Conservation (phyloP, 1,140 invertebrate species). For the Atta texana region DNA sequence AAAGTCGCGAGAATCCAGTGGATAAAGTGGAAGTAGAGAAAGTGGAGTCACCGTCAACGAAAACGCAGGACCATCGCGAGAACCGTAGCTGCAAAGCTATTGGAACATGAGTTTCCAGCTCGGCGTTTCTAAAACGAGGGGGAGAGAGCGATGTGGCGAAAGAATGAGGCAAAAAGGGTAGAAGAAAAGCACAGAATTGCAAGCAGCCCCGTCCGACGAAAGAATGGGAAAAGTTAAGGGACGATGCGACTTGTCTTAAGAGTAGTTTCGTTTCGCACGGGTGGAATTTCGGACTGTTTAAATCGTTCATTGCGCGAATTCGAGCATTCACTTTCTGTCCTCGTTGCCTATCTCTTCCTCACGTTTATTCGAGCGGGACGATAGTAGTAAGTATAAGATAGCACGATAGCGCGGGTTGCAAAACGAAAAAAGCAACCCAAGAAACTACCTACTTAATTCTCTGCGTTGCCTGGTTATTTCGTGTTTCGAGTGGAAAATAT, state of each 20-base stretch:
- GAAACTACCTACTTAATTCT: constrained; percentile 66
- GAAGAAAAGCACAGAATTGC: constrained; percentile 46
- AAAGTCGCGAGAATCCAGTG: constrained; percentile 24
- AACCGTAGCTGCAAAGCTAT: constrained; percentile 28
- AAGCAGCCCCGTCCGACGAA: constrained; percentile 55
- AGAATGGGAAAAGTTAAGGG: constrained; percentile 73
- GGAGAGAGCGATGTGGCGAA: constrained; percentile 1
- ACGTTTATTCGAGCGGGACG: constrained; percentile 33
- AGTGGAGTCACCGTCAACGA: constrained; percentile 25
- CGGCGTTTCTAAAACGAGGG: constrained; percentile 7
- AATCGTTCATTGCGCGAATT: constrained; percentile 68
- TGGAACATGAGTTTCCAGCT: constrained; percentile 57
- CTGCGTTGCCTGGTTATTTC: constrained; percentile 52
- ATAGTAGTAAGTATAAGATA: background rate
- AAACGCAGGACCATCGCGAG: constrained; percentile 35
- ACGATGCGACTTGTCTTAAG: constrained; percentile 47
- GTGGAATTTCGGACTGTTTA: constrained; percentile 63
- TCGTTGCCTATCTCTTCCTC: background rate
- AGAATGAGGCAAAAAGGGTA: constrained; percentile 34
- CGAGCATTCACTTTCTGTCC: constrained; percentile 34
- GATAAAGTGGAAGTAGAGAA: constrained; percentile 28
- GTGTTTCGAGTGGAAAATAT: constrained; percentile 58
- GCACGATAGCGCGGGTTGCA: constrained; percentile 11
- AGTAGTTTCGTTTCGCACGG: constrained; percentile 20
- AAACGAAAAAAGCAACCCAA: constrained; percentile 21